Base-by-base conservation (phyloP, 2,113 vertebrate species). In the Mandrillus leucophaeus region DNA sequence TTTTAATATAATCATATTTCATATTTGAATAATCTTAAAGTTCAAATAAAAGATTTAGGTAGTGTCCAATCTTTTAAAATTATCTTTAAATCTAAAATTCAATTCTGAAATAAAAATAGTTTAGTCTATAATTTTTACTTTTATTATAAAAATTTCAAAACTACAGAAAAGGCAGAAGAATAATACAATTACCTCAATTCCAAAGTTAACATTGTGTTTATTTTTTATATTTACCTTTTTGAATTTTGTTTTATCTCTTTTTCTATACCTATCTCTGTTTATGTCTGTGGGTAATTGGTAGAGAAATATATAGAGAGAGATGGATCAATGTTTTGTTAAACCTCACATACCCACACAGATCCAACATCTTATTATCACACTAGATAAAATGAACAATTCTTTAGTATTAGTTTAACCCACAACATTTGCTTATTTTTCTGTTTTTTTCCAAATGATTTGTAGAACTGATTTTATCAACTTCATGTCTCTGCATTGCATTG, bases 311-410 rank as follows among this genome's bases (percentile, higher is more conserved):
- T 10, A 25, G 0, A 50, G 18, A 55, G 14, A 88, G 48, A 50
- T 6, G 14, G 4, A 8, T 2, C 75, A 38, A 38, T 8, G 18
- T 30, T 75, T 80, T 52, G 3, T 6, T 66, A 35, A 35, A 55
- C 16, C 2, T 2, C 18, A 20, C 1, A 72, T 1, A 6, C 2
- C 1, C 16, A 6, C 0, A 11, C 23, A 7, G 16, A 20, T 2
- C 27, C 9, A 66, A 3, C 13, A 43, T 2, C 1, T 17, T 5
- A 4, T 17, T 57, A 14, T 45, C 6, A 30, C 2, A 16, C 6
- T 10, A 50, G 38, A n/a, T 59, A n/a, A 30, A 73, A 68, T 50
- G 1, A 18, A 4, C 20, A 48, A 16, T 14, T 64, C 4, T 20
- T 13, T 86, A 55, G 32, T 48, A 68, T 35, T 57, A 35, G 2